Percentiles rank a stretch among this genome's conserved stretches.
Conservation (phyloP, 2,797 vertebrate genomes). For the Alauda arvensis region DNA sequence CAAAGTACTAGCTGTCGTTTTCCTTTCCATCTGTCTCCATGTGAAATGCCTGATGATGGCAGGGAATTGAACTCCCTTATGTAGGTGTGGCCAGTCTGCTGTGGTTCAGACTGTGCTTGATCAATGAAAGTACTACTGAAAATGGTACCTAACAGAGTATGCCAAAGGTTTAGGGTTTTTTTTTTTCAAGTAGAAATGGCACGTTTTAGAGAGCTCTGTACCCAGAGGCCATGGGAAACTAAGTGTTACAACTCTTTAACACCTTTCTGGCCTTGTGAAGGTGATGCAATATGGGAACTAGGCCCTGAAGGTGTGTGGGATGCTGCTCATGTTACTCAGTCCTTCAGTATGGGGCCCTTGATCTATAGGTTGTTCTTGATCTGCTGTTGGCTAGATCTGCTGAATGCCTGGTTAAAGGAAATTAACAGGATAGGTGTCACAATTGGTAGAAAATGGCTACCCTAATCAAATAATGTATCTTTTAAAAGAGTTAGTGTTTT, state of each 20-base stretch:
- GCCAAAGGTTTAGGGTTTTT: accelerated
- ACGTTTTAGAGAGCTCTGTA: background rate
- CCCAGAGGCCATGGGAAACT: background rate
- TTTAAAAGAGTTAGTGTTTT: background rate
- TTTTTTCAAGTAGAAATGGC: background rate
- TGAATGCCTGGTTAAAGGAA: background rate
- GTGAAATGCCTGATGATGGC: background rate
- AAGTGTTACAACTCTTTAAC: background rate
- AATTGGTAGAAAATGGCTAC: background rate
- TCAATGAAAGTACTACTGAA: background rate
- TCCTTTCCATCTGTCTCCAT: background rate
- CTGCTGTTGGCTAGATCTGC: background rate
- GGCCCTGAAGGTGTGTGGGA: background rate
- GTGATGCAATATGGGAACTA: background rate
- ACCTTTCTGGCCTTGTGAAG: background rate
- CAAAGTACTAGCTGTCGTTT: background rate
- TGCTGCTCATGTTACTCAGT: background rate
- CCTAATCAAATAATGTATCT: background rate
- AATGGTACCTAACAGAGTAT: background rate
- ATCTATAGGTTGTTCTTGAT: background rate
- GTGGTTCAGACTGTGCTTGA: background rate
- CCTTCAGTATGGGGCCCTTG: background rate
- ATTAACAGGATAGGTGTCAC: background rate
- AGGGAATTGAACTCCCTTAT: background rate
- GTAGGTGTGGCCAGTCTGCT: background rate